Conservation (phyloP, 2,113 vertebrate genomes). For the Ciconia maguari region DNA sequence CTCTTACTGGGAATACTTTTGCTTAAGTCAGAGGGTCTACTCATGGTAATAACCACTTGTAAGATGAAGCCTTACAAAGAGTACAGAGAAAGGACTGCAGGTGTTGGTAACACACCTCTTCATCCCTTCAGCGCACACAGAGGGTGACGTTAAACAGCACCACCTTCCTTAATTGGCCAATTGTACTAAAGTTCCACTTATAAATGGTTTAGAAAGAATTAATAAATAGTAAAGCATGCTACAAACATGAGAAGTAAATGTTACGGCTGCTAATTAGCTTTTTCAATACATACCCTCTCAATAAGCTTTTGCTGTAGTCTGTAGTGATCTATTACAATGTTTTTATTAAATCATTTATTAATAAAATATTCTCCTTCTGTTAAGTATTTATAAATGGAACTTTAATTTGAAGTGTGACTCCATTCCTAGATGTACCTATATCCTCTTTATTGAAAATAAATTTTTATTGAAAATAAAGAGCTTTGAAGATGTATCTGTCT, state of each 20-base stretch:
- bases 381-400: constrained; percentile 39
- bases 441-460: background rate
- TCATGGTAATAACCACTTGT: background rate
- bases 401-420: background rate
- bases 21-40: background rate
- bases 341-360: constrained; percentile 18
- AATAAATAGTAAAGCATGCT: background rate
- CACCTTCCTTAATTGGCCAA: background rate
- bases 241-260: background rate
- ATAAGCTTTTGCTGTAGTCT: background rate
- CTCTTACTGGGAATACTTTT: background rate
- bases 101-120: background rate
- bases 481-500: constrained; percentile 22
- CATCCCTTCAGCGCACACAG: background rate
- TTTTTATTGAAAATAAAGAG: background rate
- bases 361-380: background rate
- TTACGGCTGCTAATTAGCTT: background rate
- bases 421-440: background rate
- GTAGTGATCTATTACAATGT: background rate
- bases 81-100: background rate
- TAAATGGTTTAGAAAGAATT: constrained; percentile 12
- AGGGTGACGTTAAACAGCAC: background rate
- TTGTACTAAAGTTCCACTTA: constrained; percentile 11
- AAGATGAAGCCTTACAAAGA: background rate
- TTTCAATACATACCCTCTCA: background rate